phyloP scores from a whole-genome alignment of 1,140 invertebrate genomes.

The Homalodisca vitripennis region DNA sequence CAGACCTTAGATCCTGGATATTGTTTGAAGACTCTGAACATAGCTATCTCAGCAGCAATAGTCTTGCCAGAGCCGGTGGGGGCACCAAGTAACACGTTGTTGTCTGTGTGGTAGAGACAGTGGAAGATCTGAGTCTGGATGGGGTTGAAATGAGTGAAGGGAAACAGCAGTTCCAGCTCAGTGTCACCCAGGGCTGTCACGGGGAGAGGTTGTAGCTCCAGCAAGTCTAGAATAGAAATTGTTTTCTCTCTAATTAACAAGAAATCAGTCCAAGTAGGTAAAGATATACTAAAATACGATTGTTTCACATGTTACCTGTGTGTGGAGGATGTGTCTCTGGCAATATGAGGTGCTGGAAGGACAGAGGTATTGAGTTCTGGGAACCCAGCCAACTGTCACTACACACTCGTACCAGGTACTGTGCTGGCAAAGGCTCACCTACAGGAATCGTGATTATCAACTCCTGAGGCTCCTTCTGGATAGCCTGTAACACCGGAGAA shows the following conservation, averaged over 20 bases:
- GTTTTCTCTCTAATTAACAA: too few relatives aligned
- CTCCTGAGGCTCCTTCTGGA: constrained; percentile 70
- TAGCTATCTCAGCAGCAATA: constrained; percentile 96
- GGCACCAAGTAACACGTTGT: constrained; percentile 93
- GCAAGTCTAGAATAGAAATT: constrained; percentile 67
- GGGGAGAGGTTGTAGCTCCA: constrained; percentile 90
- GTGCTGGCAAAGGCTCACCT: constrained; percentile 83
- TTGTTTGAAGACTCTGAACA: constrained; percentile 88
- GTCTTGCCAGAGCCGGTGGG: constrained; percentile 99
- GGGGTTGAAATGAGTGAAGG: constrained; percentile 96
- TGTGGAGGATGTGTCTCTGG: constrained; percentile 92
- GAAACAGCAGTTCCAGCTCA: constrained; percentile 79
- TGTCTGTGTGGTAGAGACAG: constrained; percentile 92
- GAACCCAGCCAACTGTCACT: constrained; percentile 92
- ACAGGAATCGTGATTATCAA: constrained; percentile 96
- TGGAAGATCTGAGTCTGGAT: constrained; percentile 99
- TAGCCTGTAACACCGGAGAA: constrained; percentile 60
- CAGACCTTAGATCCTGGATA: constrained; percentile 79
- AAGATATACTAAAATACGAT: background rate
- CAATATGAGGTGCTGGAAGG: constrained; percentile 87
- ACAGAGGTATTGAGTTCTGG: constrained; percentile 69
- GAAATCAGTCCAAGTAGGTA: background rate
- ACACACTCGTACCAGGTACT: constrained; percentile 86
- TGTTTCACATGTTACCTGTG: constrained; percentile 60
- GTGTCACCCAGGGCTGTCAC: constrained; percentile 77